Evolutionary conservation across 2,888 invertebrate genomes (phyloP).

Genomic region (Xanthorhoe designata): DNA sequence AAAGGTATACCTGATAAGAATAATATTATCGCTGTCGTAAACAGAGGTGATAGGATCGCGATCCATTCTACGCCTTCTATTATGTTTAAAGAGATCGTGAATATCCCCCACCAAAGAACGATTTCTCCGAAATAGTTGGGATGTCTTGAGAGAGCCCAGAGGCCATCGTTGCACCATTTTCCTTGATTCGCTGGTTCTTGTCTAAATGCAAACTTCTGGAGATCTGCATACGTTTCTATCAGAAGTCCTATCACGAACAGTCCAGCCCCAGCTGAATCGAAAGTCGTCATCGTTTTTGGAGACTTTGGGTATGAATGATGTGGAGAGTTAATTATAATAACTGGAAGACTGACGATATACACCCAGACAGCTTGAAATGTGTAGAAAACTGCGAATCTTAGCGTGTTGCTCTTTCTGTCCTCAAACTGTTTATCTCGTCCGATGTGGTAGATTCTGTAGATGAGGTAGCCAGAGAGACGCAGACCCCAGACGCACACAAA

Average conservation of each 20-base stretch:
- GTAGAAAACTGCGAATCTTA: constrained; percentile 97
- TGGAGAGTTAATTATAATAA: constrained; percentile 95
- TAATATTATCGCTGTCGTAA: constrained; percentile 94
- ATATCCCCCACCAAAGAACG: constrained; percentile 97
- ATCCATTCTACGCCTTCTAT: constrained; percentile 94
- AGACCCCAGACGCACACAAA: constrained; percentile 95
- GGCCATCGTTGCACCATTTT: constrained; percentile 96
- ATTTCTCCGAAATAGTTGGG: constrained; percentile 98
- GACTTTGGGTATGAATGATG: constrained; percentile 90
- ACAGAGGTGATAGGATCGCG: constrained; percentile 94
- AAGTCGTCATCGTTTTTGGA: constrained; percentile 94
- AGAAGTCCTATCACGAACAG: constrained; percentile 94
- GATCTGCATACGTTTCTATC: constrained; percentile 95
- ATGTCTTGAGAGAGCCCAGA: constrained; percentile 95
- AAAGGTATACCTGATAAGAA: constrained; percentile 96
- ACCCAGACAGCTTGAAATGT: constrained; percentile 97
- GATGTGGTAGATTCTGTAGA: constrained; percentile 96
- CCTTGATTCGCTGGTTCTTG: constrained; percentile 95
- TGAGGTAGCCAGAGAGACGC: constrained; percentile 93
- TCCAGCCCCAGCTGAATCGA: constrained; percentile 94
- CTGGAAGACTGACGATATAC: constrained; percentile 95
- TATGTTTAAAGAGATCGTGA: constrained; percentile 94
- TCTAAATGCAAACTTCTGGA: constrained; percentile 96
- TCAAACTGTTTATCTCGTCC: constrained; percentile 96
- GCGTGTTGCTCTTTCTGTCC: constrained; percentile 93